phyloP scores from a whole-genome alignment of 2,888 invertebrate genomes.

The Erebia aethiops region DNA sequence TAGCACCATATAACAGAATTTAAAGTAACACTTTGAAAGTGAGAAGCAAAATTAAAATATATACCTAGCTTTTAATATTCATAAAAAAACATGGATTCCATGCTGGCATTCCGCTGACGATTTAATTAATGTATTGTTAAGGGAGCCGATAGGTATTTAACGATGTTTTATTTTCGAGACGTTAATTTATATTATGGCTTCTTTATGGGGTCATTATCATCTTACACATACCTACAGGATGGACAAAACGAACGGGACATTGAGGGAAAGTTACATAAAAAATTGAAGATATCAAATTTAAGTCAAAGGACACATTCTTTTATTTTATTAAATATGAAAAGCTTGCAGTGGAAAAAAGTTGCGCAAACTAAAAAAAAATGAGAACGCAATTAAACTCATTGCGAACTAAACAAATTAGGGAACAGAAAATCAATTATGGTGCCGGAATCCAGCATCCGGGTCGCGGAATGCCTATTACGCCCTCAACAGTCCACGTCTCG shows the following conservation, averaged over 20 bases:
- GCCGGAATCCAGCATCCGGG: constrained; percentile 1
- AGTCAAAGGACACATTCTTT: too few species aligned
- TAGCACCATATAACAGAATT: too few species aligned
- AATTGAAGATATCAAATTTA: too few species aligned
- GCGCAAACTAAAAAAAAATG: too few species aligned
- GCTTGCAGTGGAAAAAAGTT: too few species aligned
- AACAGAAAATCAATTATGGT: background rate
- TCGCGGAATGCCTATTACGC: constrained; percentile 1
- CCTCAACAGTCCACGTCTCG: constrained; percentile 10
- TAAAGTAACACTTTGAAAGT: background rate
- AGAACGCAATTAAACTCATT: too few species aligned
- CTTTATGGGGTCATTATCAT: constrained; percentile 55
- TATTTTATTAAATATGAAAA: too few species aligned
- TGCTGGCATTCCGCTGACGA: constrained; percentile 25
- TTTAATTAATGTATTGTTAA: constrained; percentile 60
- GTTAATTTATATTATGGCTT: constrained; percentile 62
- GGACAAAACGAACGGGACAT: constrained; percentile 44
- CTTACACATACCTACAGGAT: constrained; percentile 36
- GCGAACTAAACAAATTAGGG: background rate
- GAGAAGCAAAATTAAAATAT: background rate
- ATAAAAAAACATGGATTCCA: too few species aligned
- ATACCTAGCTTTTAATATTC: too few species aligned
- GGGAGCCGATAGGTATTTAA: constrained; percentile 57
- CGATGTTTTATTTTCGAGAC: constrained; percentile 65
- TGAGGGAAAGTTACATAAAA: too few species aligned